Conservation (phyloP, 2,888 invertebrate species). For the Pachycephus smyrnensis region DNA sequence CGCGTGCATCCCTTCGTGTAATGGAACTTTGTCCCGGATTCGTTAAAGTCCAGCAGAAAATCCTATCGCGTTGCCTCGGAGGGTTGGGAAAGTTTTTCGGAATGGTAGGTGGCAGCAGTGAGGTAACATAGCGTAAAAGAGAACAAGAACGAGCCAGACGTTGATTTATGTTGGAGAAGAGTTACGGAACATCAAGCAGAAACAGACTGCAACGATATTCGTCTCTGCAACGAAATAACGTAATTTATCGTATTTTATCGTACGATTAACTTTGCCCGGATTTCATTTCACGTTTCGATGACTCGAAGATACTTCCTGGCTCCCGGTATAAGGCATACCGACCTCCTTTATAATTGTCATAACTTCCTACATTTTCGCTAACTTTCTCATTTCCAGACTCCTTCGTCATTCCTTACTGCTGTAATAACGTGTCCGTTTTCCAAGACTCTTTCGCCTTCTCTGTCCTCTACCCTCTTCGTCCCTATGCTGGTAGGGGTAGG, state of each 20-base stretch:
- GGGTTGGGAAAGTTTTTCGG: not conserved
- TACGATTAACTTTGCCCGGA: constrained; percentile 33
- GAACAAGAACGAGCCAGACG: not conserved
- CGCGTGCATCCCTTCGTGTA: not conserved
- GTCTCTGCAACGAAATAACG: not conserved
- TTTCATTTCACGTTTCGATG: constrained; percentile 58
- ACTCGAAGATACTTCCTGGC: not conserved
- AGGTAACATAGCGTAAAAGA: not conserved
- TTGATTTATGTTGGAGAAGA: not conserved
- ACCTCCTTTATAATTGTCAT: constrained; percentile 50
- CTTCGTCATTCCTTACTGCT: constrained; percentile 7
- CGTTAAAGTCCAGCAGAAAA: not conserved
- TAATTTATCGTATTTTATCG: not conserved
- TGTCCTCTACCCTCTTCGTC: not conserved
- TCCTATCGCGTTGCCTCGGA: not conserved
- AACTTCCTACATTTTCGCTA: constrained; percentile 49
- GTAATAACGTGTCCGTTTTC: not conserved
- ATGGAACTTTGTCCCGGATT: not conserved
- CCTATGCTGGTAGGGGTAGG: too few species aligned
- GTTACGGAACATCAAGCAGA: not conserved
- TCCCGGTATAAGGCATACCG: constrained; percentile 41
- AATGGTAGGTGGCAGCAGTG: not conserved
- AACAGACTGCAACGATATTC: not conserved
- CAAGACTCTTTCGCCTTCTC: not conserved
- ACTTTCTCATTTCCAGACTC: constrained; percentile 13